A percentile compares a stretch with the other conserved stretches of the same genome.
Evolutionary conservation across 2,797 vertebrate genomes (phyloP).

Genomic region (Lycodopsis pacificus): DNA sequence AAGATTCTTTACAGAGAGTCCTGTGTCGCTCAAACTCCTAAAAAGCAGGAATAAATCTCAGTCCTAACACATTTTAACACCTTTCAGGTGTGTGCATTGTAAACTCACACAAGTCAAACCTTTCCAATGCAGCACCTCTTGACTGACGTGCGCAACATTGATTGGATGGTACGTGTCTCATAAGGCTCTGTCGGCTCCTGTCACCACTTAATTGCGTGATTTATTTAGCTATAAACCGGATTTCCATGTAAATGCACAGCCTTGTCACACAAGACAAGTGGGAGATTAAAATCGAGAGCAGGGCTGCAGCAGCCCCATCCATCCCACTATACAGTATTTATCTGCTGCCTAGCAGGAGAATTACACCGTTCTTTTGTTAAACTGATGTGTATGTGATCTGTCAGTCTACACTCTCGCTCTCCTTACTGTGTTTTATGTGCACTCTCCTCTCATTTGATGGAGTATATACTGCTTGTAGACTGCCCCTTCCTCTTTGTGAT

Average conservation of each 20-base stretch:
- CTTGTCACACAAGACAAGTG: constrained; percentile 71
- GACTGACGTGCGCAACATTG: constrained; percentile 39
- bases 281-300: constrained; percentile 71
- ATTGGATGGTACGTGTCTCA: constrained; percentile 38
- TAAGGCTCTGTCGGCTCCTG: constrained; percentile 64
- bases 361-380: constrained; percentile 27
- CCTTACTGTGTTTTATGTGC: constrained; percentile 28
- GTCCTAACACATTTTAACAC: constrained; percentile 5
- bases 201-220: constrained; percentile 74
- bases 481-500: constrained; percentile 1
- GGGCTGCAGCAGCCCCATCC: constrained; percentile 51
- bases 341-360: constrained; percentile 38
- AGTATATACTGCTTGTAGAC: constrained; percentile 22
- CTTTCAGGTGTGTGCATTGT: constrained; percentile 29
- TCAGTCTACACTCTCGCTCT: constrained; percentile 22
- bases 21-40: constrained; percentile 12
- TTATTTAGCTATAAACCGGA: constrained; percentile 69
- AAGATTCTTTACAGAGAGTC: constrained; percentile 15
- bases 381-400: constrained; percentile 47
- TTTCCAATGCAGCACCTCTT: constrained; percentile 9
- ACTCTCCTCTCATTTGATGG: constrained; percentile 29
- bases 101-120: constrained; percentile 40
- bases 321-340: constrained; percentile 40
- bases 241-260: constrained; percentile 74
- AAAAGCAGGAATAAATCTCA: constrained; percentile 35